These are phyloP conservation scores for Punctoribates punctum DNA, from an alignment of 2,888 invertebrate species.

Conservation along the genomic window DNA sequence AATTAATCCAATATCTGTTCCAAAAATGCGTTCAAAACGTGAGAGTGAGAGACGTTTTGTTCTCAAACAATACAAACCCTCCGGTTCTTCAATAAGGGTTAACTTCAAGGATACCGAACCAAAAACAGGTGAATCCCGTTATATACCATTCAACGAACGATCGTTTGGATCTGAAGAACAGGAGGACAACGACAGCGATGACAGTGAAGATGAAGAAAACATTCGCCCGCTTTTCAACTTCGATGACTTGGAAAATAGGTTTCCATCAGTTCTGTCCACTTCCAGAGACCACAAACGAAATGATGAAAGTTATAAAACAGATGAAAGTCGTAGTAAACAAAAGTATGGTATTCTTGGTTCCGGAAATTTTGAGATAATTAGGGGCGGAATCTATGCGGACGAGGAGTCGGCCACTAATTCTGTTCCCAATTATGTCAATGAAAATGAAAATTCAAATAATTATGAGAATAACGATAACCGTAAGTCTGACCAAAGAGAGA, in stretches of 20 bases:
- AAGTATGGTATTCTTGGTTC: conserved; percentile 41
- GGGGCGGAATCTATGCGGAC: conserved; percentile 41
- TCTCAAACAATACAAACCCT: not conserved
- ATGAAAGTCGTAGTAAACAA: conserved; percentile 9
- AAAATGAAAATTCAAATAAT: not conserved
- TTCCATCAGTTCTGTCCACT: not conserved
- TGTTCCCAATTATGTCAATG: conserved; percentile 31
- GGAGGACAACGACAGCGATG: not conserved
- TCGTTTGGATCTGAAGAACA: not conserved
- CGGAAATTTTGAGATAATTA: conserved; percentile 42
- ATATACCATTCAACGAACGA: not conserved
- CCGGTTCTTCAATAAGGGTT: not conserved
- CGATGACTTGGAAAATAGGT: not conserved
- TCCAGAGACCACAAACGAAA: not conserved
- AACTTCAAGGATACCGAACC: not conserved
- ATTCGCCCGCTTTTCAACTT: not conserved
- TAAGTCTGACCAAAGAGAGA: not conserved
- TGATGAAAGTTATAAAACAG: not conserved
- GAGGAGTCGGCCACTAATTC: conserved; percentile 26
- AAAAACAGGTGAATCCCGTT: conserved; percentile 15
- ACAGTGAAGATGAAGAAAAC: not conserved
- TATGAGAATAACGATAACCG: not conserved
- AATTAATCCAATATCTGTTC: not conserved
- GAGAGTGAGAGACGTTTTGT: not conserved
- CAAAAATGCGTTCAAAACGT: not conserved